phyloP scores from a whole-genome alignment of 2,888 invertebrate genomes.

The Plagodis dolabraria region DNA sequence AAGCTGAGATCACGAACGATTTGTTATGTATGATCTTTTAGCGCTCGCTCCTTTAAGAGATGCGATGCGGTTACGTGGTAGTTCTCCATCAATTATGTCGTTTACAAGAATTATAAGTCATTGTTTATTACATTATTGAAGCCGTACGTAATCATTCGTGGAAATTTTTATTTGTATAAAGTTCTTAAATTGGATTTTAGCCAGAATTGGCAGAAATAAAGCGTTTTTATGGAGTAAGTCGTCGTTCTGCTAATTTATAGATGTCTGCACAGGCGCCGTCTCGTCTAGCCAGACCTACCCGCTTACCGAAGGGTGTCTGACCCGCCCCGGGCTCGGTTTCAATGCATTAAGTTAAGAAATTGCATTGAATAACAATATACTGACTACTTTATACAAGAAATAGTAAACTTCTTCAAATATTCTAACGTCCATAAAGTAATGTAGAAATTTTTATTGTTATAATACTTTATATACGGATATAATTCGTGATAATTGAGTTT shows the following conservation, averaged over 20 bases:
- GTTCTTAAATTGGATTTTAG: constrained; percentile 43
- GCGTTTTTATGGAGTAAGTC: constrained; percentile 53
- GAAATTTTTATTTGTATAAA: constrained; percentile 5
- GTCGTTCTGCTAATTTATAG: constrained; percentile 58
- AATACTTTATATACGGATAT: too few species aligned
- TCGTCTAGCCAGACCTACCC: constrained; percentile 70
- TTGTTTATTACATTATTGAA: constrained; percentile 37
- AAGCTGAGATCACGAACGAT: constrained; percentile 46
- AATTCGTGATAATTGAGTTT: too few species aligned
- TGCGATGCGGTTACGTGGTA: constrained; percentile 19
- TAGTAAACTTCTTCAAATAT: too few species aligned
- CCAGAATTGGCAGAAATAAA: constrained; percentile 47
- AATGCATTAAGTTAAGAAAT: constrained; percentile 2
- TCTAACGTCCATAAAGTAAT: too few species aligned
- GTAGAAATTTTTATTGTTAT: too few species aligned
- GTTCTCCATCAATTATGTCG: constrained; percentile 42
- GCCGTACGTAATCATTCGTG: constrained; percentile 18
- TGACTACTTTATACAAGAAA: too few species aligned
- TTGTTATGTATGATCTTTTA: constrained; percentile 39
- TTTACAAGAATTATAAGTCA: constrained; percentile 30
- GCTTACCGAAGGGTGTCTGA: constrained; percentile 55
- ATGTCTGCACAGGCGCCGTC: constrained; percentile 59
- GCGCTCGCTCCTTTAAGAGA: constrained; percentile 43
- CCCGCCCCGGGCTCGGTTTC: constrained; percentile 28
- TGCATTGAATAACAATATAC: not conserved